A percentile compares a stretch with the other conserved stretches of the same genome.
Evolutionary conservation across 2,888 invertebrate genomes (phyloP).

Genomic region (Cerastoderma edule): DNA sequence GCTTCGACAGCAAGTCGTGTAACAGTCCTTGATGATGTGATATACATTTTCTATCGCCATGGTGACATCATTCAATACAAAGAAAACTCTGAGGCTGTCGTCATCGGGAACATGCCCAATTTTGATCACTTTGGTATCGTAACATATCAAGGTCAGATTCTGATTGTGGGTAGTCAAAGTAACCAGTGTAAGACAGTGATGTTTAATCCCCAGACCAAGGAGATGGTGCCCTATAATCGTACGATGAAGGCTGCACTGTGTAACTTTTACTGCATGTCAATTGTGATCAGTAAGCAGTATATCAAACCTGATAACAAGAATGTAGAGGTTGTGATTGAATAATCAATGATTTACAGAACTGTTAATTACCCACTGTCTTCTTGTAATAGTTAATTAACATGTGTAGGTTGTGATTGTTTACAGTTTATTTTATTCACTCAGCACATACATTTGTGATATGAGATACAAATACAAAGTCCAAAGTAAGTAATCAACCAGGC

Average conservation of each 20-base stretch:
- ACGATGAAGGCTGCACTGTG: slow-evolving; percentile 67
- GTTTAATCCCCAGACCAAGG: slow-evolving; percentile 56
- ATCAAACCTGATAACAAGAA: slow-evolving; percentile 28
- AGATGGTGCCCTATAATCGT: slow-evolving; percentile 50
- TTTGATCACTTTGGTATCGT: slow-evolving; percentile 69
- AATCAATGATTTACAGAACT: too few species aligned
- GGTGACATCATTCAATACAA: slow-evolving; percentile 62
- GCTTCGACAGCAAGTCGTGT: slow-evolving; percentile 60
- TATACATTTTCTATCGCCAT: slow-evolving; percentile 64
- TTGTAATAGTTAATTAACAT: too few species aligned
- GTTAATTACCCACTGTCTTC: too few species aligned
- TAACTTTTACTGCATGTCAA: slow-evolving; percentile 63
- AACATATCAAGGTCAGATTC: slow-evolving; percentile 54
- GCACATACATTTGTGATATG: too few species aligned
- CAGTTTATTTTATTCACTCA: too few species aligned
- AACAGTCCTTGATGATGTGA: slow-evolving; percentile 58
- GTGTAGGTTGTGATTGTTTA: too few species aligned
- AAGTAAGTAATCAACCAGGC: too few species aligned
- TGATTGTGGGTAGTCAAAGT: slow-evolving; percentile 65
- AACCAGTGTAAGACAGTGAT: slow-evolving; percentile 58
- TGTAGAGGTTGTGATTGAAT: slow-evolving; percentile 21
- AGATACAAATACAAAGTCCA: too few species aligned
- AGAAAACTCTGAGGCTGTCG: slow-evolving; percentile 38
- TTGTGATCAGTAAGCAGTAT: slow-evolving; percentile 61
- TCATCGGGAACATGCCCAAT: slow-evolving; percentile 58